Base-by-base conservation (phyloP, 2,797 vertebrate genomes). In the Xiphophorus birchmanni region DNA sequence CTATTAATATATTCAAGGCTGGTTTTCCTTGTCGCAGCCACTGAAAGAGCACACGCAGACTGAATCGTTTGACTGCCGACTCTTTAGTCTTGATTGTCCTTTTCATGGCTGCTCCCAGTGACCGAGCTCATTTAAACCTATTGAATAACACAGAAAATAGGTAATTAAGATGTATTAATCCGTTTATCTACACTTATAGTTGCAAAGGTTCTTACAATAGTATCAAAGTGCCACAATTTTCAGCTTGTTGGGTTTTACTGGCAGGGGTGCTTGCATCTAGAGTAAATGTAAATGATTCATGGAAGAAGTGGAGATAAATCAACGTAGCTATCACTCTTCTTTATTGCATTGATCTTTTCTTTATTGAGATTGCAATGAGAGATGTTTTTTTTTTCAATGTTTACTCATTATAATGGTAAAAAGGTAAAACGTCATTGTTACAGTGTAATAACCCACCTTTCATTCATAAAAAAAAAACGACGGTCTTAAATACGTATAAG, bases 231-330 rank as follows among this genome's bases (percentile, higher is more conserved):
- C 21, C 37, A 26, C 4, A 69, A 42, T 69, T 40, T 42, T 69
- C 10, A 42, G 21, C 37, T 18, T 69, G 37, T 42, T 63, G 63
- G 21, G 18, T 40, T 67, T 67, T 40, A 23, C 10, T 17, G 0
- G 23, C 65, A 12, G 40, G 23, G 11, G 11, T 69, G 12, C 37
- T 69, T 69, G 65, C 40, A 42, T 69, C 65, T 1, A 69, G 65
- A 69, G 37, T 69, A 42, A 69, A 69, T 69, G 37, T 67, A 69
- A 69, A 69, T 69, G 40, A 69, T 11, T 17, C 23, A 69, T 42
- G 65, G 37, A 44, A 40, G 40, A 42, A 11, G 42, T 35, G 6
- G 65, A 69, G 40, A 69, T 26, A 26, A 42, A 69, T 12, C 7
- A 65, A 5, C 1, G 2, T 18, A 63, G 8, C 63, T 40, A 37